Evolutionary conservation across 2,797 vertebrate species (phyloP).

Genomic region (Pseudochirops corinnae): DNA sequence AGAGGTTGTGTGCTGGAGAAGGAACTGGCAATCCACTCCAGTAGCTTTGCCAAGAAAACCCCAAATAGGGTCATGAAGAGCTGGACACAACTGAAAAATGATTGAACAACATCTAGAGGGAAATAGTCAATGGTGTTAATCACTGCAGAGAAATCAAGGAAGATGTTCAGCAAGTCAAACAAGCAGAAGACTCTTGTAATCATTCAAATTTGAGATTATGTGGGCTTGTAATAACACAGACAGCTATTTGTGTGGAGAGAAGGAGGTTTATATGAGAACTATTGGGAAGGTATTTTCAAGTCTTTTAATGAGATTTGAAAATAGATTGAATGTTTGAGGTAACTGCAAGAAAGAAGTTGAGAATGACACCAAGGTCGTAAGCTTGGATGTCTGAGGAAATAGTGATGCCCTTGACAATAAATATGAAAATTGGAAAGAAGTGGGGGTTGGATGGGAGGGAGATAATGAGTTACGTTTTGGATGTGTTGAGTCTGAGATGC

Average conservation of each 20-base stretch:
- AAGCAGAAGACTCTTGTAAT: background rate
- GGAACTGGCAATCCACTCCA: background rate
- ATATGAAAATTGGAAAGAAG: too few species aligned
- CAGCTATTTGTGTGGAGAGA: background rate
- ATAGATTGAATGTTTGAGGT: background rate
- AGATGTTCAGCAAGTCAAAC: background rate
- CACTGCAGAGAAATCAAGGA: background rate
- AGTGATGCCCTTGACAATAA: background rate
- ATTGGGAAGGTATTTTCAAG: too few species aligned
- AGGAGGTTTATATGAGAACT: background rate
- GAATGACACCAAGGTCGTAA: background rate
- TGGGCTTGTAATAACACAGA: background rate
- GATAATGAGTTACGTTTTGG: background rate
- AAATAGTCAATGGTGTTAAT: background rate
- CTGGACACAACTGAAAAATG: background rate
- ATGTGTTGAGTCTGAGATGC: background rate
- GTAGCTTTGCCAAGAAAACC: background rate
- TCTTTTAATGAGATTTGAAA: background rate
- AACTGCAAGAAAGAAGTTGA: background rate
- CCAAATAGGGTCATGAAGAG: background rate
- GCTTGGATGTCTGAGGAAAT: background rate
- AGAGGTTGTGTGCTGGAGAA: background rate
- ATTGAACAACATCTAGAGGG: background rate
- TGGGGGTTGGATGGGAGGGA: background rate
- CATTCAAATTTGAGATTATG: background rate